Evolutionary conservation across 2,888 invertebrate species (phyloP).

Genomic region (Dilophus febrilis): DNA sequence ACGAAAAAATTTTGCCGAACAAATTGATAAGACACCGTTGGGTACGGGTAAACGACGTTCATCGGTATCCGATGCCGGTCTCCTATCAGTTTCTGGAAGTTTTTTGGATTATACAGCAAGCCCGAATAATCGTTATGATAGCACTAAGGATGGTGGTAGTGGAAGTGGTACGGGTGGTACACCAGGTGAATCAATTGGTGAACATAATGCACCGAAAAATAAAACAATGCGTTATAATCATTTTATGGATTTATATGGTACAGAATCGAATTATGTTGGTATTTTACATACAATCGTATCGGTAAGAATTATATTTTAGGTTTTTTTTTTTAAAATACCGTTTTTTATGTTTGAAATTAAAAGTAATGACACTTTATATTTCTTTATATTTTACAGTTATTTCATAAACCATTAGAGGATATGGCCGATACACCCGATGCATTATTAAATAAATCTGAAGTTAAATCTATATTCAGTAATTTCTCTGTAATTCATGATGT

Average conservation of each 20-base stretch:
- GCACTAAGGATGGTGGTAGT: conserved; percentile 8
- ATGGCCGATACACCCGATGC: conserved; percentile 59
- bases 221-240: conserved; percentile 31
- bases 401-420: conserved; percentile 83
- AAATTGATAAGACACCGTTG: conserved; percentile 27
- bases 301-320: conserved; percentile 34
- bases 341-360: no score
- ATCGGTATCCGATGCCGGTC: conserved; percentile 69
- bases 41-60: conserved; percentile 55
- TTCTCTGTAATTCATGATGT: conserved; percentile 87
- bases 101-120: conserved; percentile 78
- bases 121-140: conserved; percentile 44
- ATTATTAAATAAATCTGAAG: conserved; percentile 75
- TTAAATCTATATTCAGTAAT: conserved; percentile 90
- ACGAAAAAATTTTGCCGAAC: conserved; percentile 48
- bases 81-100: conserved; percentile 71
- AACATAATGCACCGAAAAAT: conserved; percentile 20
- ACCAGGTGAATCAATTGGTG: conserved; percentile 13
- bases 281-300: conserved; percentile 86
- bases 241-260: conserved; percentile 75
- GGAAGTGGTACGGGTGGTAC: conserved; percentile 8
- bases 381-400: conserved; percentile 43
- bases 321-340: background rate
- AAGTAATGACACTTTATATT: no score
- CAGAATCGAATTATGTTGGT: conserved; percentile 93